Base-by-base conservation (phyloP, 2,888 invertebrate species). In the Congeria kusceri region DNA sequence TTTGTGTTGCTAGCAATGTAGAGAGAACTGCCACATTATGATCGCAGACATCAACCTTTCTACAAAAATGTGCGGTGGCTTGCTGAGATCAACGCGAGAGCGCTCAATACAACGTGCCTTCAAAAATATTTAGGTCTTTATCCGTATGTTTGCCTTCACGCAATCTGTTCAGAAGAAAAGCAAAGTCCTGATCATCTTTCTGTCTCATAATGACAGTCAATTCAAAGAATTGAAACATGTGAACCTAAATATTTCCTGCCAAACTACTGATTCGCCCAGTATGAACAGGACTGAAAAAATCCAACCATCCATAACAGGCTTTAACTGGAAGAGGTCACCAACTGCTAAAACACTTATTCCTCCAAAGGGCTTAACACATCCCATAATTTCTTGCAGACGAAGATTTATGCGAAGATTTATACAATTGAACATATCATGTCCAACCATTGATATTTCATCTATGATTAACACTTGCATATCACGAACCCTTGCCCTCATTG, bases 371-470 rank as follows among this genome's bases (percentile, higher is more conserved):
- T 64, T 64, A 20, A 49, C 61, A 15, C 20, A 62, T 1, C 77
- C 82, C 23, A 25, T 80, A 3, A 86, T 68, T 77, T 86, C 77
- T 63, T 87, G 79, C 1, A 85, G 46, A 7, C 86, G 23, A 25
- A 71, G 39, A 76, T 84, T 74, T 0, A 84, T 73, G 62, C 86
- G 23, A 25, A 71, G 39, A 76, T 84, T 74, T 0, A 84, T 73
- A 58, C 71, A 82, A 53, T 83, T 73, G 23, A 87, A 80, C 81
- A 84, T 83, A 7, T 56, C 53, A 44, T 64, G 47, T 15, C 85
- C 83, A 47, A 87, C 86, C 86, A 86, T 86, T 13, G 83, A 84
- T 11, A 84, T 78, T 68, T 86, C 85, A 80, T 87, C 86, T 61
- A 86, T 84, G n/a, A 87, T 44, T 15, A 71, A n/a, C 20, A 71